Conservation (phyloP, 2,797 vertebrate genomes). For the Selene dorsalis region DNA sequence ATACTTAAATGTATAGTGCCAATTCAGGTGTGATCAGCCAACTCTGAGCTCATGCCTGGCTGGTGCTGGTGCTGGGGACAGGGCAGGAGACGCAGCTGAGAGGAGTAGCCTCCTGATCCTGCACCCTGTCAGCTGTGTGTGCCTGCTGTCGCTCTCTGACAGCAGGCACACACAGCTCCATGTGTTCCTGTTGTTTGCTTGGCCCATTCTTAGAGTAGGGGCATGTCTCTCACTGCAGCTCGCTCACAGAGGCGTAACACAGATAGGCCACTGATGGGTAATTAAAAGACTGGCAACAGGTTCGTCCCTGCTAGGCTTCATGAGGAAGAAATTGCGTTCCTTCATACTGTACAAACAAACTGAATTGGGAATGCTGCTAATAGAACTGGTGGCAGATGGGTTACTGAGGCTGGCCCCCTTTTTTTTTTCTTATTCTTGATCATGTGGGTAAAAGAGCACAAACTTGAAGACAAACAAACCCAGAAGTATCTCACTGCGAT, state of each 20-base stretch:
- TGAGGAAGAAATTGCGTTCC: slow-evolving; percentile 16
- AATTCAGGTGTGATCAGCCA: slow-evolving; percentile 49
- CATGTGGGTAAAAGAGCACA: slow-evolving; percentile 13
- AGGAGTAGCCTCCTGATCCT: slow-evolving; percentile 55
- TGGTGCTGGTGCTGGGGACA: slow-evolving; percentile 38
- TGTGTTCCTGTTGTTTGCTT: slow-evolving; percentile 55
- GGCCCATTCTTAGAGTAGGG: slow-evolving; percentile 43
- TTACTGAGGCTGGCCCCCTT: slow-evolving; percentile 9
- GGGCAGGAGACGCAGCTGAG: slow-evolving; percentile 60
- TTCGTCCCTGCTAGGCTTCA: slow-evolving; percentile 24
- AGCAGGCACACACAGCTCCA: slow-evolving; percentile 50
- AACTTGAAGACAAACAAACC: slow-evolving; percentile 13
- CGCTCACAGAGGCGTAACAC: slow-evolving; percentile 34
- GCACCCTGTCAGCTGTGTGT: slow-evolving; percentile 51
- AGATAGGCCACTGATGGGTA: slow-evolving; percentile 44
- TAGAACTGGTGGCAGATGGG: slow-evolving; percentile 37
- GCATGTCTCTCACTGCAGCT: slow-evolving; percentile 49
- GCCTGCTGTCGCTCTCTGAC: slow-evolving; percentile 50
- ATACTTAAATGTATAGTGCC: slow-evolving; percentile 57
- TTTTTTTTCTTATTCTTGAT: background rate
- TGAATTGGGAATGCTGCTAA: slow-evolving; percentile 20
- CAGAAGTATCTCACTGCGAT: slow-evolving; percentile 12
- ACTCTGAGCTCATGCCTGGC: slow-evolving; percentile 47
- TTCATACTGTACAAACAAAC: background rate
- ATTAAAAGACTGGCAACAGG: slow-evolving; percentile 46